Base-by-base conservation (phyloP, 2,797 vertebrate species). In the Oceanodroma leucorhoa region DNA sequence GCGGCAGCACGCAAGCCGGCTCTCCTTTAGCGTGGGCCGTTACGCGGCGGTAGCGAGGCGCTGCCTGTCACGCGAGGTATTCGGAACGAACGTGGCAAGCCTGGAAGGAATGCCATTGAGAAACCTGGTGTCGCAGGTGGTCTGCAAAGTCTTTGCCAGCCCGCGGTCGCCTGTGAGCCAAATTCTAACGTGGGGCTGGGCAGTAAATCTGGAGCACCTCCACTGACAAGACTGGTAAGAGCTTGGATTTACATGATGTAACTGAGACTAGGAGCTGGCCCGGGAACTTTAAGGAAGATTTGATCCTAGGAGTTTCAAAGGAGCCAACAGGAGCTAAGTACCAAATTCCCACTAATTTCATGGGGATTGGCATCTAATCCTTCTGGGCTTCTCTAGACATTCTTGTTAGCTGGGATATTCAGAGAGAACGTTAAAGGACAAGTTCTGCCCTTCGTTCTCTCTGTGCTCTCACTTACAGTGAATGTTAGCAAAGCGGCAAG, bases 201-300 rank as follows among this genome's bases (percentile, higher is more conserved):
- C 78, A 82, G 70, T 82, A 73, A 89, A 66, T 92, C 73, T 92
- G 81, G 55, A 95, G 62, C 75, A 41, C 48, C 83, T 77, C 70
- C 75, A 24, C 71, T 45, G 88, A 87, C 21, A 23, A 55, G 77
- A 70, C 78, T 79, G 81, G 80, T 69, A 58, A 92, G 86, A 89
- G 80, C 77, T 51, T 88, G 93, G 90, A 93, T 95, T 97, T 93
- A 71, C 64, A 24, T 90, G 66, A 9, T 79, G 88, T 95, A 94
- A 97, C 71, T 92, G 94, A 97, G 94, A 89, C 81, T 20, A 10
- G 83, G 58, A 62, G 67, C 91, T 91, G 84, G 89, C 87, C 60
- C 0, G 0, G 66, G 48, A 67, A 22, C 88, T 87, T 78, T 29
- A 32, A 61, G 64, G 83, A 90, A 75, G 66, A 50, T 75, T 83